These are phyloP conservation scores for Chunga burmeisteri DNA, from an alignment of 2,113 vertebrate genomes.

Conservation along the genomic window DNA sequence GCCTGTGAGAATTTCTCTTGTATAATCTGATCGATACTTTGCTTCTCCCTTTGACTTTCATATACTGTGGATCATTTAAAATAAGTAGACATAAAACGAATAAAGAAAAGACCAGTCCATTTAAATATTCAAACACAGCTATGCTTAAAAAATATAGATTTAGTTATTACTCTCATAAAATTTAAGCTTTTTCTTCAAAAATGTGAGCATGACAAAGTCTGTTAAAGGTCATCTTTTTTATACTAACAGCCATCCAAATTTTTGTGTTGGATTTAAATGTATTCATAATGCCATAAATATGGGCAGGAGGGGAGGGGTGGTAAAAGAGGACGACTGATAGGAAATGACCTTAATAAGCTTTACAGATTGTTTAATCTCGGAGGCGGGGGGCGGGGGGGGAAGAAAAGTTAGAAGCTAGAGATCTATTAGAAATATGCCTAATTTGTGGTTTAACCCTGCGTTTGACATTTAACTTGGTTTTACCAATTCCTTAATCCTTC, in stretches of 20 bases:
- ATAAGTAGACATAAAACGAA: background rate
- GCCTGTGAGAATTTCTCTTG: background rate
- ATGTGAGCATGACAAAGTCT: background rate
- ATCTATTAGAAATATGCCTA: background rate
- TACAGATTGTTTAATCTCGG: conserved; percentile 1
- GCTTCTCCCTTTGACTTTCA: conserved; percentile 28
- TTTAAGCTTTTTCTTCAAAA: background rate
- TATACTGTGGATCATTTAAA: background rate
- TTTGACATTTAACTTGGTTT: conserved; percentile 56
- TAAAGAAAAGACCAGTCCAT: background rate
- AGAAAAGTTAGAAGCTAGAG: background rate
- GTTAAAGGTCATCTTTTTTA: background rate
- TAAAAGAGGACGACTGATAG: background rate
- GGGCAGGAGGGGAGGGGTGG: background rate
- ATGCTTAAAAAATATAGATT: background rate
- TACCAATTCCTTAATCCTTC: conserved; percentile 28
- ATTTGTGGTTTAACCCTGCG: background rate
- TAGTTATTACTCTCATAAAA: background rate
- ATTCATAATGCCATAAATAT: background rate
- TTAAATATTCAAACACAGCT: background rate
- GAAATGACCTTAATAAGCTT: background rate
- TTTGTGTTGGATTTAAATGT: background rate
- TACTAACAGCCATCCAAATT: background rate
- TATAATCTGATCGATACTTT: conserved; percentile 2
- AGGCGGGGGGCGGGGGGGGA: background rate